These are phyloP conservation scores for Antheraea pernyi DNA, from an alignment of 1,140 invertebrate genomes.

Conservation along the genomic window DNA sequence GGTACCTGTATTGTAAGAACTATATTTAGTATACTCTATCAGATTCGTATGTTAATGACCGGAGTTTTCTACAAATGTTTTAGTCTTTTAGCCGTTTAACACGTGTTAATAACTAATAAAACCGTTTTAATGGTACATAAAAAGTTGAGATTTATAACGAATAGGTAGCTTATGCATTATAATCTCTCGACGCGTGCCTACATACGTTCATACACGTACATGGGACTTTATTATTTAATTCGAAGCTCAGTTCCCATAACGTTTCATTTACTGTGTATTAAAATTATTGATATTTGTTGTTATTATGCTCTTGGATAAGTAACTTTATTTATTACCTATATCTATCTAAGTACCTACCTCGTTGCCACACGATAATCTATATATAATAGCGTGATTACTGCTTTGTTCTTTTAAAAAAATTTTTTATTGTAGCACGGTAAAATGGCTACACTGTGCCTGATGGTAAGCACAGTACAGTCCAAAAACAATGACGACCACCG, in stretches of 20 bases:
- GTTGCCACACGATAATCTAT: no score
- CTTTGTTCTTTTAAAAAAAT: no score
- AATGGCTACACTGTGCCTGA: no score
- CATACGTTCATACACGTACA: neutral
- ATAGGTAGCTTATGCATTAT: slow-evolving; percentile 63
- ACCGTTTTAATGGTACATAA: slow-evolving; percentile 75
- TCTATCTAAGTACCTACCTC: neutral
- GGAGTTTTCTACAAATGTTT: slow-evolving; percentile 72
- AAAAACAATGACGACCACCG: no score
- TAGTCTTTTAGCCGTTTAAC: slow-evolving; percentile 69
- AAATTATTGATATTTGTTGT: neutral
- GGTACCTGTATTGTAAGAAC: neutral
- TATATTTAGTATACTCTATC: slow-evolving; percentile 32
- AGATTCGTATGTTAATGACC: slow-evolving; percentile 66
- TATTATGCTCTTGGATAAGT: neutral
- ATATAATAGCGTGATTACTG: no score
- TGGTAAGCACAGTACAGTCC: no score
- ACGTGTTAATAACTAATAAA: slow-evolving; percentile 78
- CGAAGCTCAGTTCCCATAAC: slow-evolving; percentile 55
- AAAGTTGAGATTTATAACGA: slow-evolving; percentile 75
- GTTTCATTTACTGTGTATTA: slow-evolving; percentile 27
- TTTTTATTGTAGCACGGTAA: no score
- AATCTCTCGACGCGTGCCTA: slow-evolving; percentile 51
- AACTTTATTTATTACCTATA: neutral
- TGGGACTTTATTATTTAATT: slow-evolving; percentile 42